These are phyloP conservation scores for Rallus crepitans DNA, from an alignment of 2,797 vertebrate genomes.

Conservation along the genomic window DNA sequence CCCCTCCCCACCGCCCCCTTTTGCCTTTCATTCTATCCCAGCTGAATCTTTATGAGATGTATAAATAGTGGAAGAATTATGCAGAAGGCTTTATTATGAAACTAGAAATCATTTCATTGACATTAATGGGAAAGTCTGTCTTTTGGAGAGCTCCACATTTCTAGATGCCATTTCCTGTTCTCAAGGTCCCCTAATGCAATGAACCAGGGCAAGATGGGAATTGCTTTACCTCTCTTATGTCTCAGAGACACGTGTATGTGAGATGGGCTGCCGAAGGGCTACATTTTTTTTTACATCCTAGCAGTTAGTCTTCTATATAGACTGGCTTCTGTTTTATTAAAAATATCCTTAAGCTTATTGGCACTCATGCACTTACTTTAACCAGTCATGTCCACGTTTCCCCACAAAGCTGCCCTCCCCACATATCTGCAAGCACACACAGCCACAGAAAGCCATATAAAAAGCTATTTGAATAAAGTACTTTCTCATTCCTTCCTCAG, in stretches of 20 bases:
- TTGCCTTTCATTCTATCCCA: background rate
- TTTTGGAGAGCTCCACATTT: conserved; percentile 72
- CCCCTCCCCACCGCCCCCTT: background rate
- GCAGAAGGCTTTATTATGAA: conserved; percentile 57
- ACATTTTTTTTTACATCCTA: background rate
- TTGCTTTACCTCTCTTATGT: background rate
- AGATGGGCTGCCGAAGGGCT: background rate
- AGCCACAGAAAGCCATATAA: background rate
- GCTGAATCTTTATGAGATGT: conserved; percentile 36
- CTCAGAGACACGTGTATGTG: background rate
- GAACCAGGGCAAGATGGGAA: background rate
- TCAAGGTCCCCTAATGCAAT: conserved; percentile 58
- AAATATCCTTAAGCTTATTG: background rate
- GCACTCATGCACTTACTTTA: background rate
- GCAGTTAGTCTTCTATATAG: background rate
- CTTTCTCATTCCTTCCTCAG: conserved; percentile 7
- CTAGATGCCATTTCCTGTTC: conserved; percentile 56
- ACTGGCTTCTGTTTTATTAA: background rate
- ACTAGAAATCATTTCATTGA: conserved; percentile 68
- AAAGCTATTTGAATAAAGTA: background rate
- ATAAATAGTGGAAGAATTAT: conserved; percentile 67
- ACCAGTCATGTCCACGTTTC: background rate
- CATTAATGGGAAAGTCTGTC: conserved; percentile 76
- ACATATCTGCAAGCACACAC: background rate
- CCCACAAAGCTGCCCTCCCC: background rate